Percentiles rank a stretch among this genome's conserved stretches.
Evolutionary conservation across 2,113 vertebrate genomes (phyloP).

Genomic region (Protomyctophum bolini): DNA sequence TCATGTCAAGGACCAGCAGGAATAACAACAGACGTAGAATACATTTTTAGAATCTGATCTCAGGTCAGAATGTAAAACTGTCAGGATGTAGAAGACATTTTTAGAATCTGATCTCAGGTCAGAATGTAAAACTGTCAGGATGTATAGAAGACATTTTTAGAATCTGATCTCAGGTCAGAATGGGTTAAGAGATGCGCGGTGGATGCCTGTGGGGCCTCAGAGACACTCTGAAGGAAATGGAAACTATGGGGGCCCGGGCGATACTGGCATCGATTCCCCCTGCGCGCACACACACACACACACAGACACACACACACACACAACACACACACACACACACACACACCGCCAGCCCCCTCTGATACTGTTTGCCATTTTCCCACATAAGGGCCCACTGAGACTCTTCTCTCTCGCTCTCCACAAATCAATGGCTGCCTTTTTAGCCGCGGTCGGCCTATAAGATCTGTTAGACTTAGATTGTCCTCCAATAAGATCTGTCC

Average conservation of each 20-base stretch:
- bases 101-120: no score
- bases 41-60: no score
- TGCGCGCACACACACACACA: background rate
- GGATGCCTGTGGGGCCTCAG: constrained; percentile 14
- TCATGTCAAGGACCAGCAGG: no score
- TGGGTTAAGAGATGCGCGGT: constrained; percentile 28
- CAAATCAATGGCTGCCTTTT: constrained; percentile 49
- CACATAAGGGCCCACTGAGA: constrained; percentile 37
- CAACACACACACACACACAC: background rate
- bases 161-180: no score
- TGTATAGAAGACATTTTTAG: no score
- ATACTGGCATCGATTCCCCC: constrained; percentile 43
- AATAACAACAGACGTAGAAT: no score
- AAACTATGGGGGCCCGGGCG: constrained; percentile 23
- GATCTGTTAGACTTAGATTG: no score
- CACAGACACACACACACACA: background rate
- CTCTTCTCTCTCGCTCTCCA: constrained; percentile 10
- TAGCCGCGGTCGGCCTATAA: constrained; percentile 18
- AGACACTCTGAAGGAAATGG: constrained; percentile 37
- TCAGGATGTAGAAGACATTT: no score
- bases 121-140: no score
- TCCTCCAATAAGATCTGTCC: background rate
- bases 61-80: no score
- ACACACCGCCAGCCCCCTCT: constrained; percentile 13
- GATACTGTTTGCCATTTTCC: constrained; percentile 48